phyloP scores from a whole-genome alignment of 1,140 invertebrate species.

The Diabrotica undecimpunctata region DNA sequence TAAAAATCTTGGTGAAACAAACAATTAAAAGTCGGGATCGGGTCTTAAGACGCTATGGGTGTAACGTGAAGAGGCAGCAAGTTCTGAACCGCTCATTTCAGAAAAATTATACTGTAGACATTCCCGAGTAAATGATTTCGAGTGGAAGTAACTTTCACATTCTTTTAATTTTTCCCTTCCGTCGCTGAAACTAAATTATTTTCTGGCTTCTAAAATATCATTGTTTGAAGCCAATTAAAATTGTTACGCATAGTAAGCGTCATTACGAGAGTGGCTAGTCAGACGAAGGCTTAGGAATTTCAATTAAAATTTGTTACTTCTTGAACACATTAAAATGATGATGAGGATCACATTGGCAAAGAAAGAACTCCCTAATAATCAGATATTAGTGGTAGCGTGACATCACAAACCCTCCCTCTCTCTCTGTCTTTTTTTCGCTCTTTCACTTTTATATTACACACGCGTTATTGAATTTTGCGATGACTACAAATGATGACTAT shows the following conservation, averaged over 20 bases:
- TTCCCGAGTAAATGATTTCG: too few species aligned
- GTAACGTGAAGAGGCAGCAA: too few species aligned
- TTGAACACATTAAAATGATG: constrained; percentile 39
- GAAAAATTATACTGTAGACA: too few species aligned
- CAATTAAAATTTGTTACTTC: constrained; percentile 47
- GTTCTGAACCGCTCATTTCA: too few species aligned
- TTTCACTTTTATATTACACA: too few species aligned
- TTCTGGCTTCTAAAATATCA: constrained; percentile 28
- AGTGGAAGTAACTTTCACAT: constrained; percentile 19
- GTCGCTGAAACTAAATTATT: constrained; percentile 24
- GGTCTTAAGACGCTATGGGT: constrained; percentile 9
- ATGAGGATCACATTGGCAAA: constrained; percentile 22
- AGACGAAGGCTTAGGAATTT: constrained; percentile 42
- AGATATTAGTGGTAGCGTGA: constrained; percentile 30
- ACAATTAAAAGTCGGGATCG: constrained; percentile 12
- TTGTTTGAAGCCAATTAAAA: constrained; percentile 43
- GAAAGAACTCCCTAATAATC: constrained; percentile 27
- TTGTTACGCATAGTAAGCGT: constrained; percentile 40
- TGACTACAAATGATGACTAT: too few species aligned
- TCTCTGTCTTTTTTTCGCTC: too few species aligned
- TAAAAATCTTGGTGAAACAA: constrained; percentile 9
- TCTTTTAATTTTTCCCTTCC: constrained; percentile 16
- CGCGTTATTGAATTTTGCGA: too few species aligned
- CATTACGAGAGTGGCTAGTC: constrained; percentile 36
- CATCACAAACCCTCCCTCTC: too few species aligned